Base-by-base conservation (phyloP, 2,797 vertebrate species). In the Echeneis naucrates region DNA sequence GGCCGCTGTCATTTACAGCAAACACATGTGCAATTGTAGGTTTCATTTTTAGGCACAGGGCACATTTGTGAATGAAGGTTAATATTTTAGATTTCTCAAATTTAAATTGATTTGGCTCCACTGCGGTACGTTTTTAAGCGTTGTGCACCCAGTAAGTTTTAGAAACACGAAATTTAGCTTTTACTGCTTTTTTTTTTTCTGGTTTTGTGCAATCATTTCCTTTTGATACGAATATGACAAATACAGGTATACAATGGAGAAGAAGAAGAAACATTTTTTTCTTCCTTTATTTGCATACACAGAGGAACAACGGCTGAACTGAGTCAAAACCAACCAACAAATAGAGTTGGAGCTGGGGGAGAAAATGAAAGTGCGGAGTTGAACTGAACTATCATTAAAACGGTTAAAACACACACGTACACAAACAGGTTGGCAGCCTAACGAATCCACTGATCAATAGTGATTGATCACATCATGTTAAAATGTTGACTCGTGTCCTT, bases 391-490 rank as follows among this genome's bases (percentile, higher is more conserved):
- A 13, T 48, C 21, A 48, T 42, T 2, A 42, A 42, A 42, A 44
- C 40, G 17, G 17, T 8, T 8, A 19, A 44, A 19, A 8, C 40
- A 19, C 40, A 19, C 17, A 19, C 16, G 19, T 16, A 42, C 17
- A 42, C 40, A 30, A 3, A 30, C 30, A 30, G n/a, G n/a, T n/a
- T n/a, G n/a, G n/a, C n/a, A n/a, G n/a, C 76, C 80, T 68, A 89
- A 89, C 72, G 45, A 76, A 88, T 83, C 74, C 77, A 76, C n/a
- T 73, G 85, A 88, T 93, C 92, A 12, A 92, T 92, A 91, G 73
- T 91, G 84, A 92, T 93, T 89, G 89, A 93, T 92, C 72, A 81
- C 87, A 77, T 84, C 78, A 84, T 55, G 85, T 83, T 84, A 75
- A 85, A 59, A 74, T 70, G 87, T 81, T 87, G 86, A 87, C 79